Conservation (phyloP, 2,113 vertebrate genomes). For the Ia io region DNA sequence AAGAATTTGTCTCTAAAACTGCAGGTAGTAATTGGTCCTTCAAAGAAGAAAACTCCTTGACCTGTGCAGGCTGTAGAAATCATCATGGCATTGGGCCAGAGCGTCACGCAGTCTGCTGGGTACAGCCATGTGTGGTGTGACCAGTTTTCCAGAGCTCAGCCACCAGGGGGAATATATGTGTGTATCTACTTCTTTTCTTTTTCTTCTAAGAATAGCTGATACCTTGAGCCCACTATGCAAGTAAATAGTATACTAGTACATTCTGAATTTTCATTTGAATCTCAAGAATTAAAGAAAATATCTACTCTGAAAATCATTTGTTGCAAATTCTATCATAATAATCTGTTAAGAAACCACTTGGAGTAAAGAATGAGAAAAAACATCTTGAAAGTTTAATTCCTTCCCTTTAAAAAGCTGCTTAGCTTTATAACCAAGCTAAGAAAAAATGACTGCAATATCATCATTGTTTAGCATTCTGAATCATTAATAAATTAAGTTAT, state of each 20-base stretch:
- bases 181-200: background rate
- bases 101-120: no score
- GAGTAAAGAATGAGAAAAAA: background rate
- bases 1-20: background rate
- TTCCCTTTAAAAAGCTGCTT: background rate
- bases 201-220: background rate
- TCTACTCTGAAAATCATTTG: constrained; percentile 21
- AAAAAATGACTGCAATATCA: background rate
- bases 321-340: background rate
- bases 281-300: background rate
- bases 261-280: constrained; percentile 35
- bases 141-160: background rate
- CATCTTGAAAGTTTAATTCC: background rate
- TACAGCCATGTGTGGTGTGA: background rate
- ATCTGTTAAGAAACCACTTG: background rate
- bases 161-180: background rate
- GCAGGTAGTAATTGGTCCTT: background rate
- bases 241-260: background rate
- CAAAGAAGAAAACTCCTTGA: background rate
- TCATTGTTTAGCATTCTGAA: background rate
- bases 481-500: constrained; percentile 36
- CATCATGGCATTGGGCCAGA: background rate
- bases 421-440: background rate
- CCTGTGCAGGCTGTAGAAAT: background rate
- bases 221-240: background rate